Conservation (phyloP, 2,888 invertebrate genomes). For the Lasioglossum pauxillum region DNA sequence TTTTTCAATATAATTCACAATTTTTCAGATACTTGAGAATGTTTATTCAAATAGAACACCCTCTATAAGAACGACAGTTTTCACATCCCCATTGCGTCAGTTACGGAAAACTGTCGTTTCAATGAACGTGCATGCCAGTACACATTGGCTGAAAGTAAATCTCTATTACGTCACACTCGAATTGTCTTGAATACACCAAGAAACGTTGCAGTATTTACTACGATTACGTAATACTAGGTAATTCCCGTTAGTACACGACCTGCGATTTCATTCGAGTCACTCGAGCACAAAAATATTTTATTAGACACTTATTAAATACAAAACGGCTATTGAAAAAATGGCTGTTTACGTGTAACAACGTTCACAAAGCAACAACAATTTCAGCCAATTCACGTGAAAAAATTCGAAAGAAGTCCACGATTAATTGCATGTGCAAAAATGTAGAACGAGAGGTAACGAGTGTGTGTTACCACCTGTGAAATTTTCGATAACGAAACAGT, state of each 20-base stretch:
- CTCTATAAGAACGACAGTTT: not conserved
- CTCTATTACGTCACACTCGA: not conserved
- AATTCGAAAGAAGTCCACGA: not conserved
- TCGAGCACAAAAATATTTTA: not conserved
- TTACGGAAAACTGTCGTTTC: not conserved
- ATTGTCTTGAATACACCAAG: not conserved
- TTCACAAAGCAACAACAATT: not conserved
- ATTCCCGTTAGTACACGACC: not conserved
- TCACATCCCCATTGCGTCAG: not conserved
- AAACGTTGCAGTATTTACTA: not conserved
- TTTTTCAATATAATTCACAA: not conserved
- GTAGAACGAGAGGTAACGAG: not conserved
- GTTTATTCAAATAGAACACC: not conserved
- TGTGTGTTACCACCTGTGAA: not conserved
- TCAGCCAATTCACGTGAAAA: not conserved
- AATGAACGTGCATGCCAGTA: not conserved
- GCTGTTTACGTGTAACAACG: not conserved
- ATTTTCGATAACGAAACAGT: not conserved
- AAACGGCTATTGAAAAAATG: not conserved
- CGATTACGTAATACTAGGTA: not conserved
- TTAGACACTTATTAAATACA: not conserved
- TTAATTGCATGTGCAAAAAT: not conserved
- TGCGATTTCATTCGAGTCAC: not conserved
- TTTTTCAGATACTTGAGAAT: too few relatives aligned
- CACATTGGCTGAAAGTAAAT: not conserved